Evolutionary conservation across 2,888 invertebrate genomes (phyloP).

Genomic region (Lasioglossum marginatum): DNA sequence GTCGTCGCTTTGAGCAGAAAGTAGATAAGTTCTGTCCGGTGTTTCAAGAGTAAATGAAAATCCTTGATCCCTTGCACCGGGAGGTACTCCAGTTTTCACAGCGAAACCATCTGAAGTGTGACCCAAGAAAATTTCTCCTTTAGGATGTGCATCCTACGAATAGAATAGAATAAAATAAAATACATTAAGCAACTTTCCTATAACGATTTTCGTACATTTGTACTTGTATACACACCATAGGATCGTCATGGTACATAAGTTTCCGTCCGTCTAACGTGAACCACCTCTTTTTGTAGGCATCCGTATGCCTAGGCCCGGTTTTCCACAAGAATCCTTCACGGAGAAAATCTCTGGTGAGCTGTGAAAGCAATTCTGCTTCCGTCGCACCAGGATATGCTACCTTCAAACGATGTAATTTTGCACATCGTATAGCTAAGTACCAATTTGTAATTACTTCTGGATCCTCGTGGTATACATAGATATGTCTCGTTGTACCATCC

Average conservation of each 20-base stretch:
- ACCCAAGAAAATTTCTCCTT: constrained; percentile 96
- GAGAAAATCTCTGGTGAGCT: constrained; percentile 92
- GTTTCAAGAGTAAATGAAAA: constrained; percentile 93
- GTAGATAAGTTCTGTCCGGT: constrained; percentile 91
- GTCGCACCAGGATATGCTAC: constrained; percentile 93
- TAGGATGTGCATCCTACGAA: constrained; percentile 92
- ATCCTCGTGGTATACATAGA: constrained; percentile 94
- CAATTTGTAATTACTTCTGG: constrained; percentile 94
- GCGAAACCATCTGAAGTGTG: constrained; percentile 91
- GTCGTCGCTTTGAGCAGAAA: constrained; percentile 91
- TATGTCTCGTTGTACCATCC: constrained; percentile 93
- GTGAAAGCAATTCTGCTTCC: constrained; percentile 89
- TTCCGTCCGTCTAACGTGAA: constrained; percentile 95
- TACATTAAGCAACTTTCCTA: constrained; percentile 6
- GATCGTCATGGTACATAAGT: constrained; percentile 96
- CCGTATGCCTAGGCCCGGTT: constrained; percentile 93
- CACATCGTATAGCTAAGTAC: constrained; percentile 93
- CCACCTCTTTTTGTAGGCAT: constrained; percentile 94
- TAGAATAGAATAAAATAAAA: constrained; percentile 21
- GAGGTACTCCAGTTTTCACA: constrained; percentile 89
- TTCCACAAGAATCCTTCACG: constrained; percentile 96
- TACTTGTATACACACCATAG: constrained; percentile 85
- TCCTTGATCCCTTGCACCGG: constrained; percentile 90
- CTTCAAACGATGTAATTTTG: constrained; percentile 92
- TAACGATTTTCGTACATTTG: constrained; percentile 5